Evolutionary conservation across 2,888 invertebrate genomes (phyloP).

Genomic region (Leucania comma): DNA sequence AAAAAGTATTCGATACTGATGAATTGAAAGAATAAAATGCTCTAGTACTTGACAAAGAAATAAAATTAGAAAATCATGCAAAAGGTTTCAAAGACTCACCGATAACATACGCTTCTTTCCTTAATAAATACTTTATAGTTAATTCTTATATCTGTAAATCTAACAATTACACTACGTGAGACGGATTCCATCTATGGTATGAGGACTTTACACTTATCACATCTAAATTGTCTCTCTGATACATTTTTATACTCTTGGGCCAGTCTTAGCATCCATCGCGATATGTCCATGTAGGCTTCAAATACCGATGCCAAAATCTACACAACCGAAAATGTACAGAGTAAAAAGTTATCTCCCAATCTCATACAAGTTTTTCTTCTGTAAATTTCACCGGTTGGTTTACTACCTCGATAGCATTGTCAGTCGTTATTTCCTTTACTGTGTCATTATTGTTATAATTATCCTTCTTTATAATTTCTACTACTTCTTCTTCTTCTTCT

Average conservation of each 20-base stretch:
- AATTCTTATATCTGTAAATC: constrained; percentile 46
- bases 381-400: constrained; percentile 84
- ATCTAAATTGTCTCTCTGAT: constrained; percentile 52
- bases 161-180: constrained; percentile 61
- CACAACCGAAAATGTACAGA: constrained; percentile 75
- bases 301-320: constrained; percentile 69
- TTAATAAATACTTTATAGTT: constrained; percentile 31
- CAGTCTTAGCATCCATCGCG: constrained; percentile 82
- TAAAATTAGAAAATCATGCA: constrained; percentile 4
- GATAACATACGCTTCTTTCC: constrained; percentile 35
- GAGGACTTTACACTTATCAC: constrained; percentile 54
- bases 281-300: constrained; percentile 66
- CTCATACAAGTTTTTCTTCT: constrained; percentile 89
- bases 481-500: constrained; percentile 46
- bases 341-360: constrained; percentile 77
- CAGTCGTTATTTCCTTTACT: constrained; percentile 70
- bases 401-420: constrained; percentile 71
- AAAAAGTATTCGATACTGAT: neutral
- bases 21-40: neutral
- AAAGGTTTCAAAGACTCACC: constrained; percentile 51
- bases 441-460: constrained; percentile 82
- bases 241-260: constrained; percentile 60
- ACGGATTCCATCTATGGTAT: constrained; percentile 65
- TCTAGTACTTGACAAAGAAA: neutral
- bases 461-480: constrained; percentile 67